Percentiles rank a stretch among this genome's conserved stretches.
These are phyloP conservation scores for Hyposmocoma kahamanoa DNA, from an alignment of 1,140 invertebrate genomes.

Conservation along the genomic window DNA sequence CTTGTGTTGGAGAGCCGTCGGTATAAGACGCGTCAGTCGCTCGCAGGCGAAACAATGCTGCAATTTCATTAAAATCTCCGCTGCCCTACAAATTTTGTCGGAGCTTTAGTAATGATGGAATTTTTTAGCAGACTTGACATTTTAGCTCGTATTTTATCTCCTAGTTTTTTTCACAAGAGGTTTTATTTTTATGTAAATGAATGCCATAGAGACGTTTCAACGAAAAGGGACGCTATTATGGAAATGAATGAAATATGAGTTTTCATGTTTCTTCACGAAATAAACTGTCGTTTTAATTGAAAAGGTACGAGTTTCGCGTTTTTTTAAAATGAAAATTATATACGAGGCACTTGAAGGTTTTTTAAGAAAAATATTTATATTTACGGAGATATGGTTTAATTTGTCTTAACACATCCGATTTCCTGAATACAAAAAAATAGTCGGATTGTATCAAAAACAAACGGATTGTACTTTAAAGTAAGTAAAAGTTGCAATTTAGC, in stretches of 20 bases:
- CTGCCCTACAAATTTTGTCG: slow-evolving; percentile 22
- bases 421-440: too few relatives aligned
- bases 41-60: slow-evolving; percentile 16
- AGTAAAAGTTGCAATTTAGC: slow-evolving; percentile 29
- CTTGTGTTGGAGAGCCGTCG: too few relatives aligned
- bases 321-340: too few relatives aligned
- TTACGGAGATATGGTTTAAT: too few relatives aligned
- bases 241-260: slow-evolving; percentile 1
- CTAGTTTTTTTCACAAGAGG: background rate
- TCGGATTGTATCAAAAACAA: too few relatives aligned
- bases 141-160: background rate
- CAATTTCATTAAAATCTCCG: slow-evolving; percentile 21
- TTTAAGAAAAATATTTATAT: too few relatives aligned
- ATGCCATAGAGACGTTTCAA: background rate
- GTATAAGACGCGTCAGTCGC: too few relatives aligned
- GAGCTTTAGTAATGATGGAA: slow-evolving; percentile 38
- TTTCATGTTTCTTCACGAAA: background rate
- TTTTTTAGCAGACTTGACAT: slow-evolving; percentile 23
- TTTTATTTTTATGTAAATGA: slow-evolving; percentile 6
- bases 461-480: too few relatives aligned
- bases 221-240: background rate
- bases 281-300: background rate
- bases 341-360: too few relatives aligned
- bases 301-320: too few relatives aligned
- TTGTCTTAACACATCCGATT: too few relatives aligned